Evolutionary conservation across 2,797 vertebrate genomes (phyloP).

Genomic region (Xenopus petersii): DNA sequence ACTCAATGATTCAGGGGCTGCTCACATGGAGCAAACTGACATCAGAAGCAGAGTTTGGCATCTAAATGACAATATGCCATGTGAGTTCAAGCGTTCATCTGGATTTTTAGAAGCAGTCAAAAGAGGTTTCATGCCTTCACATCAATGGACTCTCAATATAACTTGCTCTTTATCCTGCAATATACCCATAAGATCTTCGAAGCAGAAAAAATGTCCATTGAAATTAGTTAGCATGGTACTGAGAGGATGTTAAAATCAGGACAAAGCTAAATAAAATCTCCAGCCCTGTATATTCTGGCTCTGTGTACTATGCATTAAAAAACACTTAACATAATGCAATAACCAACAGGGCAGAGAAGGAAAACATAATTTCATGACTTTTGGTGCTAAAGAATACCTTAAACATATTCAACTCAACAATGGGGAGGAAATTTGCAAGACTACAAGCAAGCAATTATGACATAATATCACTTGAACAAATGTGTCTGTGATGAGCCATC

Average conservation of each 20-base stretch:
- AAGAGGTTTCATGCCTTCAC: not conserved
- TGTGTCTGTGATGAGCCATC: no score
- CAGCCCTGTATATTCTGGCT: conserved; percentile 7
- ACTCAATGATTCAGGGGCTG: no score
- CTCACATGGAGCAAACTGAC: no score
- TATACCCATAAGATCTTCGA: not conserved
- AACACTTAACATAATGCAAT: conserved; percentile 19
- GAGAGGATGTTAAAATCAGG: not conserved
- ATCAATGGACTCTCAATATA: not conserved
- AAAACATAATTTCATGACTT: conserved; percentile 8
- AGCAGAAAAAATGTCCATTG: not conserved
- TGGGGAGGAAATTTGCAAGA: no score
- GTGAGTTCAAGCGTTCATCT: no score
- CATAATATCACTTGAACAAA: not conserved
- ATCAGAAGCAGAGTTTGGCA: no score
- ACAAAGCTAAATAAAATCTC: not conserved
- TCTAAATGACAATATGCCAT: no score
- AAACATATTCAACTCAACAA: no score
- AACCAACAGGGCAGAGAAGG: conserved; percentile 8
- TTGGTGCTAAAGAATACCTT: no score
- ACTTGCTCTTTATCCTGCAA: not conserved
- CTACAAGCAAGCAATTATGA: no score
- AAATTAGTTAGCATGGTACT: not conserved
- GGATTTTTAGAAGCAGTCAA: not conserved
- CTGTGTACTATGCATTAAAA: conserved; percentile 31